Conservation (phyloP, 2,888 invertebrate species). For the Criorhina ranunculi region DNA sequence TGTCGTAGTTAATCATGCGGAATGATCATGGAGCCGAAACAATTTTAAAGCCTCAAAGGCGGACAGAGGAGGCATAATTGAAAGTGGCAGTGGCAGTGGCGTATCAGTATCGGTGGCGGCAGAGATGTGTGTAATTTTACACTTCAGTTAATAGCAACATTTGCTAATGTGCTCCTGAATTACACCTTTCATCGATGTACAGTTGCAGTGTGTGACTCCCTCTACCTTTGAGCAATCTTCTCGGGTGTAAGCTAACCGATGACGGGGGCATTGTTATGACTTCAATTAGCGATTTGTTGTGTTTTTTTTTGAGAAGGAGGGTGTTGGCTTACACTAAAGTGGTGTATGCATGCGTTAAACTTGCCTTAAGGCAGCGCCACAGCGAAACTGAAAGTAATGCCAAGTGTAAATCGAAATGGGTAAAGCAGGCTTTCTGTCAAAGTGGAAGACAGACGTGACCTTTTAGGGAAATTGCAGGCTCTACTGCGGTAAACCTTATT, state of each 20-base stretch:
- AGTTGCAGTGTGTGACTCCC: neutral
- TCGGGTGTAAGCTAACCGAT: no score
- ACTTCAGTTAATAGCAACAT: constrained; percentile 54
- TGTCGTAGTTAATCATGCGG: constrained; percentile 68
- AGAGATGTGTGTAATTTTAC: constrained; percentile 61
- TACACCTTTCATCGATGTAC: constrained; percentile 18
- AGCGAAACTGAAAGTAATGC: no score
- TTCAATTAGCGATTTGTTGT: neutral
- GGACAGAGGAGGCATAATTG: constrained; percentile 14
- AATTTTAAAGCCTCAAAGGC: constrained; percentile 32
- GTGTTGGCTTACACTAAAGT: no score
- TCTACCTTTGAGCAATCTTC: no score
- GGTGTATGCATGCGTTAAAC: no score
- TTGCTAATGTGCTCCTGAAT: constrained; percentile 47
- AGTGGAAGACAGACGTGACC: no score
- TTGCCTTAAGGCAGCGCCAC: no score
- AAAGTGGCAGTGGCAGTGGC: constrained; percentile 11
- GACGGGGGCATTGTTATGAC: neutral
- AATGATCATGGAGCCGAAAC: constrained; percentile 54
- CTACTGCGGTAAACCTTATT: no score
- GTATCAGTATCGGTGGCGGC: neutral
- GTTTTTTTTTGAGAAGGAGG: no score
- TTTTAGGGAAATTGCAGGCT: no score
- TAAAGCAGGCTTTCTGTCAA: no score
- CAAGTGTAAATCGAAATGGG: no score